Percentiles rank a stretch among this genome's conserved stretches.
phyloP scores from a whole-genome alignment of 1,140 invertebrate genomes.

The Penaeus indicus region DNA sequence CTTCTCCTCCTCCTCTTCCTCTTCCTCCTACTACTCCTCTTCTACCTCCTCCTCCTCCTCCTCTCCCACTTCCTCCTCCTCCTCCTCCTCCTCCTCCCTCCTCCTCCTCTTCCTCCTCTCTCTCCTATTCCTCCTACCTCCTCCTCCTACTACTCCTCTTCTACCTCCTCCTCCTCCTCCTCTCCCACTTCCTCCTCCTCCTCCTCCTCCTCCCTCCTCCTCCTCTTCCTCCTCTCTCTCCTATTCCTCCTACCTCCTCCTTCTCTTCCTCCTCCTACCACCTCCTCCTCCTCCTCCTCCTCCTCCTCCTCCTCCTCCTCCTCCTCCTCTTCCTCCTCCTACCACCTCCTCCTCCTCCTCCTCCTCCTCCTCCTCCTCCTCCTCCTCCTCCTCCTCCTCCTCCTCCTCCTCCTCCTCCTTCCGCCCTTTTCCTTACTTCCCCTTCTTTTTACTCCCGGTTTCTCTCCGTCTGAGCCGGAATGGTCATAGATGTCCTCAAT shows the following conservation, averaged over 20 bases:
- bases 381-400: neutral
- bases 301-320: too few species aligned
- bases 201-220: too few species aligned
- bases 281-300: neutral
- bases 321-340: neutral
- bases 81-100: too few species aligned
- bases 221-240: neutral
- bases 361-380: neutral
- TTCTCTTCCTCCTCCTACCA: too few species aligned
- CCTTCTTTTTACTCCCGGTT: neutral
- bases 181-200: too few species aligned
- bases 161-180: too few species aligned
- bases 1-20: too few species aligned
- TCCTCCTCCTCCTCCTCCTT: neutral
- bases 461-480: neutral
- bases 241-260: neutral
- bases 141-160: too few species aligned
- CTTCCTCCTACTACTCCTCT: too few species aligned
- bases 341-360: neutral
- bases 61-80: too few species aligned
- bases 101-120: neutral
- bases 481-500: slow-evolving; percentile 28
- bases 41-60: too few species aligned
- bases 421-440: neutral
- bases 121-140: too few species aligned